phyloP scores from a whole-genome alignment of 2,888 invertebrate species.

The Cremastinae sp. region DNA sequence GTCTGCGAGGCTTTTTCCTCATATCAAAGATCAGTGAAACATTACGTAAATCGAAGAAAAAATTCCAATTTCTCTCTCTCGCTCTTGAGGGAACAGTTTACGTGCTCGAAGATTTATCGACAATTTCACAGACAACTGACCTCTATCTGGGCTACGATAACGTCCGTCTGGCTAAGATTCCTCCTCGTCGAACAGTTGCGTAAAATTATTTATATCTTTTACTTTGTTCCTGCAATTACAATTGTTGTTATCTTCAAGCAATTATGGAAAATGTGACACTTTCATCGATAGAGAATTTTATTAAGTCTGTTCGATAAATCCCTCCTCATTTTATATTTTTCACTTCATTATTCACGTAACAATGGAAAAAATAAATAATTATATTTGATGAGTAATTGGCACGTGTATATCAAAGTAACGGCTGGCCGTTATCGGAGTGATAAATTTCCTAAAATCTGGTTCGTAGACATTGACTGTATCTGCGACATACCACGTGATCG shows the following conservation, averaged over 20 bases:
- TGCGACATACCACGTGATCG: not conserved
- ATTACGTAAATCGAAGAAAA: constrained; percentile 62
- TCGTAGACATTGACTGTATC: not conserved
- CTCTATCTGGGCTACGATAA: constrained; percentile 17
- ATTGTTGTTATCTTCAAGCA: not conserved
- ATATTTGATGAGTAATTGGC: constrained; percentile 7
- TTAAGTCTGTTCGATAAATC: not conserved
- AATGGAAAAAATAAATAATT: not conserved
- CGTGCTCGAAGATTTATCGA: constrained; percentile 2
- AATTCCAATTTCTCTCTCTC: constrained; percentile 9
- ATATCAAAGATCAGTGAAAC: constrained; percentile 68
- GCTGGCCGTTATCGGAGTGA: constrained; percentile 18
- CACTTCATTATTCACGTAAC: not conserved
- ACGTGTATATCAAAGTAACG: not conserved
- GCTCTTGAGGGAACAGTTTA: not conserved
- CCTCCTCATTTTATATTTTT: too few species aligned
- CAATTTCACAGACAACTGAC: constrained; percentile 12
- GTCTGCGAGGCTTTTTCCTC: constrained; percentile 34
- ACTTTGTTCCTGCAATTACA: not conserved
- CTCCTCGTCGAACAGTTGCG: not conserved
- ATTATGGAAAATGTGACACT: not conserved
- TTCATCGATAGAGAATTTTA: not conserved
- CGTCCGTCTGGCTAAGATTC: not conserved
- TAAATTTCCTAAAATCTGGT: constrained; percentile 5
- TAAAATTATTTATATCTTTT: constrained; percentile 3